Base-by-base conservation (phyloP, 2,797 vertebrate genomes). In the Enteromius argenteus region DNA sequence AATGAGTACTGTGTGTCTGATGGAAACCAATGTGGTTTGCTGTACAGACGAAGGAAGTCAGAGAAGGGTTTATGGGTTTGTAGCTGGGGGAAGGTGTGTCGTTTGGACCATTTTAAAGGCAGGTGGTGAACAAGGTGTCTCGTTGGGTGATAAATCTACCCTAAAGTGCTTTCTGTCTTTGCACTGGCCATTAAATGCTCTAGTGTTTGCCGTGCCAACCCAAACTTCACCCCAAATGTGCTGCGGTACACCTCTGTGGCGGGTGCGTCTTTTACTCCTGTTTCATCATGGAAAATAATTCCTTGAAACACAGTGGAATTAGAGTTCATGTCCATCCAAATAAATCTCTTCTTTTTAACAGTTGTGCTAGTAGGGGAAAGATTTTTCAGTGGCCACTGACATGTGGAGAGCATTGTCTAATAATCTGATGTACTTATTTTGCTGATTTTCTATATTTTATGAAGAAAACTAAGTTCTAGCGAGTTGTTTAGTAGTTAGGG, bases 121-220 rank as follows among this genome's bases (percentile, higher is more conserved):
- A 60, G 17, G 53, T 72, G 67, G 37, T 32, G 10, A 44, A 10
- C 67, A 60, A 42, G 71, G 46, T 21, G 27, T 32, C 27, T 51
- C 30, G 27, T 9, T 21, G 5, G 30, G 71, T 35, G 46, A 51
- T 60, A 60, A 72, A 72, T 60, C 79, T 17, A 17, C 32, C 7
- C 9, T 72, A n/a, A 72, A 60, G 23, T 62, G 67, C 13, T n/a
- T 11, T 80, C 66, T 58, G 79, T 72, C 23, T 72, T 72, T 72
- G 23, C 37, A 44, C 39, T 32, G 27, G 17, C 19, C 19, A 44
- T 72, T 60, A 14, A 44, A 60, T 72, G 53, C 67, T 60, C 37
- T 37, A 46, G 11, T 32, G 17, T 72, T 81, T 72, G 13, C n/a
- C 3, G 0, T 72, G 23, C 17, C 37, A 72, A 30, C 37, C 51